These are phyloP conservation scores for Andrena flavipes DNA, from an alignment of 2,888 invertebrate species.

Conservation along the genomic window DNA sequence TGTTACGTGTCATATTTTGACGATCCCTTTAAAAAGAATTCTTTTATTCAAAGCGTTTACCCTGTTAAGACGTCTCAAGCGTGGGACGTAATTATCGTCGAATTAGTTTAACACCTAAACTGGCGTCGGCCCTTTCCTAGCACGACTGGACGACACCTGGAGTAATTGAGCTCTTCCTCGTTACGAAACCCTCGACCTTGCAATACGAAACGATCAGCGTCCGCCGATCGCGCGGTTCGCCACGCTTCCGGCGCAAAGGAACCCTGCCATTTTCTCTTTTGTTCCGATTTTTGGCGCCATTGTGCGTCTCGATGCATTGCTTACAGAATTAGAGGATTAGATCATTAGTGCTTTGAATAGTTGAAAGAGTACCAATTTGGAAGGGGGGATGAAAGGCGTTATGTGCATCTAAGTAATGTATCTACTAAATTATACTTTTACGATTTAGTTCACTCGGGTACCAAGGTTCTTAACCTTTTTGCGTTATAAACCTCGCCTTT, in stretches of 20 bases:
- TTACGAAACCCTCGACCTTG: constrained; percentile 52
- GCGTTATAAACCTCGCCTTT: no score
- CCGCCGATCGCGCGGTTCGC: not conserved
- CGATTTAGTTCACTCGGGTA: no score
- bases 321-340: not conserved
- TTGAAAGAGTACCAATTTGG: no score
- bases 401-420: no score
- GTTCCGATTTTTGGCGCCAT: not conserved
- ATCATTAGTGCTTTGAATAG: not conserved
- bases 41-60: constrained; percentile 52
- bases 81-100: constrained; percentile 55
- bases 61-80: constrained; percentile 30
- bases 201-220: constrained; percentile 9
- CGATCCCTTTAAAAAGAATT: not conserved
- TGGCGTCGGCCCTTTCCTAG: constrained; percentile 31
- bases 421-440: no score
- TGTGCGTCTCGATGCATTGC: not conserved
- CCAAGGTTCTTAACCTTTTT: no score
- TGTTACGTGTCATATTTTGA: constrained; percentile 1
- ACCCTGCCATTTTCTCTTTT: not conserved
- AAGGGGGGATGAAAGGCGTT: no score
- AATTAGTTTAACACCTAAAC: constrained; percentile 50
- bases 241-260: constrained; percentile 8
- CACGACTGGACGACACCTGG: constrained; percentile 28
- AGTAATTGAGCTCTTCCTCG: constrained; percentile 52